Percentiles rank a stretch among this genome's conserved stretches.
Evolutionary conservation across 2,113 vertebrate species (phyloP).

Genomic region (Neolamprologus falcicula): DNA sequence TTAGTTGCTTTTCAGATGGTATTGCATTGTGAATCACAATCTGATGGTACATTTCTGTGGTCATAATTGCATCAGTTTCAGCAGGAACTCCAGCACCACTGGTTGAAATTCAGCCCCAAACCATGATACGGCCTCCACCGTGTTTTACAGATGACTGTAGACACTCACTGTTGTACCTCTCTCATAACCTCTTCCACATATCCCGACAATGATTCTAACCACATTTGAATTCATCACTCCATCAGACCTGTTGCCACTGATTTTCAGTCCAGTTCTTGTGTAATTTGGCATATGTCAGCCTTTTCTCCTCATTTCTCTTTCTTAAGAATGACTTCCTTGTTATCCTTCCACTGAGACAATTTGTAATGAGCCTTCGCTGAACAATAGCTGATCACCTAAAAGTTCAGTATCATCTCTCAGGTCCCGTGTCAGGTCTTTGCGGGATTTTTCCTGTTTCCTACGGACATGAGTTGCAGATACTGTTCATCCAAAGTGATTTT

Average conservation of each 20-base stretch:
- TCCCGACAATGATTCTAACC: accelerated
- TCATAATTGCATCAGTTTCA: neutral
- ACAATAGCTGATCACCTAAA: neutral
- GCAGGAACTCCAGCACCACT: accelerated
- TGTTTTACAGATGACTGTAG: neutral
- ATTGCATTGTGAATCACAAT: neutral
- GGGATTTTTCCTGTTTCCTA: neutral
- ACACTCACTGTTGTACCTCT: neutral
- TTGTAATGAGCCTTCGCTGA: neutral
- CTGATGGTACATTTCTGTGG: neutral
- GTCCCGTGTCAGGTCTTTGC: neutral
- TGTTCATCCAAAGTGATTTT: neutral
- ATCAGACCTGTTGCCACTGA: neutral
- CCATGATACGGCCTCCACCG: neutral
- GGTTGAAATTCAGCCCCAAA: neutral
- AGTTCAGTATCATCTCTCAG: neutral
- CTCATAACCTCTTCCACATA: neutral
- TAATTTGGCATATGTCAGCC: neutral
- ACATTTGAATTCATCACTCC: neutral
- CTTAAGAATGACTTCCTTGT: neutral
- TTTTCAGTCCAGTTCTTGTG: neutral
- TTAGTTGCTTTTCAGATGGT: neutral
- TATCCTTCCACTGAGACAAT: neutral
- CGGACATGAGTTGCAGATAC: accelerated
- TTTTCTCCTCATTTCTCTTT: neutral